A percentile compares a stretch with the other conserved stretches of the same genome.
Conservation (phyloP, 2,113 vertebrate species). For the Collichthys lucidus region DNA sequence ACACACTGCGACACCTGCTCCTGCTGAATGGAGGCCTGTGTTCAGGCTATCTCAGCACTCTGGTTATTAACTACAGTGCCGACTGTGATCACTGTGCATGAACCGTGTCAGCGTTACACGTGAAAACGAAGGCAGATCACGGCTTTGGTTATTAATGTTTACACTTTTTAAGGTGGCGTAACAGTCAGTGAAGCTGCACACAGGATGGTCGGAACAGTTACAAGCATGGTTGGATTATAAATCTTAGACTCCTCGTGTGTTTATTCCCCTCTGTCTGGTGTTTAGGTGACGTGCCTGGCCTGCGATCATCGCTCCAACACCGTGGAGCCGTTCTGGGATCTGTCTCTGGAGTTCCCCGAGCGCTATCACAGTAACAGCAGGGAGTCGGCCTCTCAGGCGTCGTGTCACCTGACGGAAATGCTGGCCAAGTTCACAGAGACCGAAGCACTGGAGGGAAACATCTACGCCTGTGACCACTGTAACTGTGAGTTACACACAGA, state of each 20-base stretch:
- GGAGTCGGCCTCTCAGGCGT: slow-evolving; percentile 75
- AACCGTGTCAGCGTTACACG: too few species aligned
- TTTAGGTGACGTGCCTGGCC: slow-evolving; percentile 94
- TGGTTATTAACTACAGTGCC: not conserved
- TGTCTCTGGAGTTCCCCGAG: slow-evolving; percentile 97
- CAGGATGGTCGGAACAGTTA: too few species aligned
- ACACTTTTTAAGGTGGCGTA: too few species aligned
- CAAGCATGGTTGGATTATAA: not conserved
- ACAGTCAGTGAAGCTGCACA: not conserved
- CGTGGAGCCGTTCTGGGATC: slow-evolving; percentile 97
- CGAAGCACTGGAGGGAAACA: slow-evolving; percentile 95
- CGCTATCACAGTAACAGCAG: slow-evolving; percentile 90
- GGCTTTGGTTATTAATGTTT: not conserved
- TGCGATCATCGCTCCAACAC: slow-evolving; percentile 97
- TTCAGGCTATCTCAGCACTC: not conserved
- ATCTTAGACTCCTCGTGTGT: not conserved
- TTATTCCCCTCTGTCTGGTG: not conserved
- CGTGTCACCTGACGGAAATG: slow-evolving; percentile 96
- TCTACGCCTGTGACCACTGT: slow-evolving; percentile 97
- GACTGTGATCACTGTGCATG: not conserved
- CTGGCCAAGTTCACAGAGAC: slow-evolving; percentile 98
- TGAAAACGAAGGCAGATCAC: not conserved
- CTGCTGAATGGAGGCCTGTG: slow-evolving; percentile 50
- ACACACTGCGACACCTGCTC: slow-evolving; percentile 65
- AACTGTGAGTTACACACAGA: slow-evolving; percentile 90